Evolutionary conservation across 2,888 invertebrate species (phyloP), one percentile per base, ranked within the genome.

Genomic region (Smittia sp.): DNA sequence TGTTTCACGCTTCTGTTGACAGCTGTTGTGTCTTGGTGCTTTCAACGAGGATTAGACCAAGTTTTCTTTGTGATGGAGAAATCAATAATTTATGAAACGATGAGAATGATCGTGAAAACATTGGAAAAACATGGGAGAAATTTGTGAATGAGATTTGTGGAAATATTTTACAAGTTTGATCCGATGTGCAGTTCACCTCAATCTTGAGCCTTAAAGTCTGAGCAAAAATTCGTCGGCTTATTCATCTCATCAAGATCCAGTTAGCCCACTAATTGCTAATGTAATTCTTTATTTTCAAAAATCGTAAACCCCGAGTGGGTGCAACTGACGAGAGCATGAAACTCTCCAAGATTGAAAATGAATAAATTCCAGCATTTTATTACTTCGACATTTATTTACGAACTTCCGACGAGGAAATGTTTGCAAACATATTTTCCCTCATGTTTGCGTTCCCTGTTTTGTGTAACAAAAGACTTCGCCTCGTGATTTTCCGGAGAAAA

Each of bases 311-410:
- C n/a, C n/a, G n/a, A n/a, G n/a, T n/a, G n/a, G n/a, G n/a, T n/a
- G n/a, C n/a, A n/a, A n/a, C n/a, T n/a, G n/a, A n/a, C n/a, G n/a
- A n/a, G n/a, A n/a, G n/a, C n/a, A n/a, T n/a, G n/a, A n/a, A n/a
- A n/a, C n/a, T n/a, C n/a, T n/a, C n/a, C n/a, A 63, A 63, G 27
- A 63, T 63, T 63, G 24, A 25, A 63, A 63, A 63, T 11, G 63
- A 63, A 63, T 63, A 63, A 63, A 63, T 25, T 63, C 22, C 27
- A n/a, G 25, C 18, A n/a, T 63, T 63, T 63, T 27, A 63, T 63
- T 63, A 63, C 58, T n/a, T 52, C 52, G 52, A 52, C 52, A 52
- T 52, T 52, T n/a, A 52, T 15, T 15, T 15, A 15, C 52, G 15
- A 52, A 52, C 52, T 58, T 58, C 58, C 22, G 58, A 46, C 11